Evolutionary conservation across 1,140 invertebrate species (phyloP), one percentile per base, ranked within the genome.

Genomic region (Phthorimaea operculella): DNA sequence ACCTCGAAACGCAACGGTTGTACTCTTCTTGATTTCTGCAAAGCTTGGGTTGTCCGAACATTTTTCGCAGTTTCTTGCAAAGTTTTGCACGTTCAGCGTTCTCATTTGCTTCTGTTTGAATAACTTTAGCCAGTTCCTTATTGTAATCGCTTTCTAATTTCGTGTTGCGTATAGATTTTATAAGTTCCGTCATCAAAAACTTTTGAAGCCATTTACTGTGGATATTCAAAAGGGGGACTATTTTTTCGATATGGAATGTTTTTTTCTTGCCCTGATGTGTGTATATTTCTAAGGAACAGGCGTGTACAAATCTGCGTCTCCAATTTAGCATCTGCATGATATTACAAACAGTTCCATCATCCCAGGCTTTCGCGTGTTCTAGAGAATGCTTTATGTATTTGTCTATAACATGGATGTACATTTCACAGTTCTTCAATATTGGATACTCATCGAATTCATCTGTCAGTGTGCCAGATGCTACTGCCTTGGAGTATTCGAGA

Each of bases 141-240:
- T 64, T 59, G 34, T 79, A 80, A 2, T 60, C 60, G 12, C 62
- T 53, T 12, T 63, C 14, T 1, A 64, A 16, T 44, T 58, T 58
- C 15, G 60, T 47, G 28, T 76, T 64, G 7, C 45, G 36, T 10
- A 64, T 50, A 9, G 72, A 49, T 2, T 71, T 64, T 33, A 69
- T 70, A 17, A 87, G 34, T 52, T 72, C 67, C 55, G 54, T 49
- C 8, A 88, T 63, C 36, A 87, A 72, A 74, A 85, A 74, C 66
- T 88, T 89, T 45, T 80, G 60, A n/a, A 88, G 65, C 88, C 88
- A 89, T 72, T 86, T 87, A 56, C 84, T 87, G 61, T 88, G 87
- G 8, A 88, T 66, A 54, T 86, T 74, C 12, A 88, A 56, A 48
- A 85, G 76, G 12, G 80, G 75, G 12, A 87, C 66, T 4, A 83